Evolutionary conservation across 2,797 vertebrate genomes (phyloP).

Genomic region (Loriculus beryllinus): DNA sequence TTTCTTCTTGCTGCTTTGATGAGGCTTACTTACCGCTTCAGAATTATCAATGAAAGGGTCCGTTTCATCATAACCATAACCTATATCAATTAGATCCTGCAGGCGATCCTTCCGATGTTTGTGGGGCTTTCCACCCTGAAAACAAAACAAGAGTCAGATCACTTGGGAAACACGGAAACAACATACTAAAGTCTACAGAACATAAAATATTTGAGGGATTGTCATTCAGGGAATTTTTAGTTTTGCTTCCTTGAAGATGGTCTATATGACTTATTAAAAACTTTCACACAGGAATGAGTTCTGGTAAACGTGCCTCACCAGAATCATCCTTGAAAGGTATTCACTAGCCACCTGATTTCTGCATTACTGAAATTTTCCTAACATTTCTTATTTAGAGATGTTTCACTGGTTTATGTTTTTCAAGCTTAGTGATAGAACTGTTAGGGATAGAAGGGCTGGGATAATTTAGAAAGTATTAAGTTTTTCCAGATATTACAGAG

Average conservation of each 20-base stretch:
- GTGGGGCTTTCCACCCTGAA: conserved; percentile 84
- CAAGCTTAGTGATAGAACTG: neutral
- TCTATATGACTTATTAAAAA: neutral
- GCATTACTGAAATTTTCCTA: neutral
- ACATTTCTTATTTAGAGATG: neutral
- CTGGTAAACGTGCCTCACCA: neutral
- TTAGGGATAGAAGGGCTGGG: neutral
- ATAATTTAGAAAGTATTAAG: neutral
- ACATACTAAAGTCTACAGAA: neutral
- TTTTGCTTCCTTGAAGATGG: neutral
- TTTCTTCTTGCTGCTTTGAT: neutral
- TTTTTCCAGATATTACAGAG: neutral
- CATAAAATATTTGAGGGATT: neutral
- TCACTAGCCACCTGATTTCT: neutral
- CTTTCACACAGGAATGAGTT: neutral
- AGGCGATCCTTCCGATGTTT: conserved; percentile 93
- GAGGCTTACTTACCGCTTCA: conserved; percentile 88
- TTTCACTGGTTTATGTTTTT: neutral
- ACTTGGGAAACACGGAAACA: neutral
- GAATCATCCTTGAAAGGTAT: neutral
- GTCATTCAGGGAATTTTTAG: neutral
- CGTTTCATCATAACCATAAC: conserved; percentile 94
- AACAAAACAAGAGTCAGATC: conserved; percentile 20
- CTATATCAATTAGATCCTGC: conserved; percentile 97
- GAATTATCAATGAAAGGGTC: conserved; percentile 99